phyloP scores from a whole-genome alignment of 2,113 vertebrate species.

The Otus sunia region DNA sequence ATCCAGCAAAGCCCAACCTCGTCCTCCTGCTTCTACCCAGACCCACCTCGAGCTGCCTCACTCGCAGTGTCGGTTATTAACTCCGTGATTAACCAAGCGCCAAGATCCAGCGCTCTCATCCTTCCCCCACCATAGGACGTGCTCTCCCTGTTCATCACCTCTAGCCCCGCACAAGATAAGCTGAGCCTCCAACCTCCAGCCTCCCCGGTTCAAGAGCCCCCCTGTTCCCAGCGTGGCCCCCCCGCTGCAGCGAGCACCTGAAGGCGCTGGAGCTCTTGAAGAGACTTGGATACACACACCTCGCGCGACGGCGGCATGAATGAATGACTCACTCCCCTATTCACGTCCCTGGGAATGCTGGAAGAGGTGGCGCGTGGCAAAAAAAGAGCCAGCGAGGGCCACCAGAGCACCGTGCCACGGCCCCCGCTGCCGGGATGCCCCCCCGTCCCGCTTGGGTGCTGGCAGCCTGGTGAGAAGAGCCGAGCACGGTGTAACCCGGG shows the following conservation, averaged over 20 bases:
- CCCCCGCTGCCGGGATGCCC: neutral
- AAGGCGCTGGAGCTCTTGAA: neutral
- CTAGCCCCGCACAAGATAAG: neutral
- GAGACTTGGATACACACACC: neutral
- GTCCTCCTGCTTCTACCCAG: neutral
- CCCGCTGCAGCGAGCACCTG: neutral
- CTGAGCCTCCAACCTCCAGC: neutral
- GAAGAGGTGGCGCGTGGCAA: neutral
- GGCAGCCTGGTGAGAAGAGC: neutral
- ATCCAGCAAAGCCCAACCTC: neutral
- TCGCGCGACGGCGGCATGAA: neutral
- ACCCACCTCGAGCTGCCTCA: neutral
- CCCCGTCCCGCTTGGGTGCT: rapidly evolving
- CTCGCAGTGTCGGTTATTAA: rapidly evolving
- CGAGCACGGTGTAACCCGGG: neutral
- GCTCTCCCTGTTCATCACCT: neutral
- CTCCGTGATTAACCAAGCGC: neutral
- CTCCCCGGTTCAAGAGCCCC: neutral
- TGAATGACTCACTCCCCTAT: neutral
- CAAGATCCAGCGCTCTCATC: neutral
- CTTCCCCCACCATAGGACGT: neutral
- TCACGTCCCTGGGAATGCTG: rapidly evolving
- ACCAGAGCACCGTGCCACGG: rapidly evolving
- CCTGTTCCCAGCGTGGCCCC: neutral
- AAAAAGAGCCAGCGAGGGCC: rapidly evolving